phyloP scores from a whole-genome alignment of 1,140 invertebrate genomes.

The Philotrypesis tridentata region DNA sequence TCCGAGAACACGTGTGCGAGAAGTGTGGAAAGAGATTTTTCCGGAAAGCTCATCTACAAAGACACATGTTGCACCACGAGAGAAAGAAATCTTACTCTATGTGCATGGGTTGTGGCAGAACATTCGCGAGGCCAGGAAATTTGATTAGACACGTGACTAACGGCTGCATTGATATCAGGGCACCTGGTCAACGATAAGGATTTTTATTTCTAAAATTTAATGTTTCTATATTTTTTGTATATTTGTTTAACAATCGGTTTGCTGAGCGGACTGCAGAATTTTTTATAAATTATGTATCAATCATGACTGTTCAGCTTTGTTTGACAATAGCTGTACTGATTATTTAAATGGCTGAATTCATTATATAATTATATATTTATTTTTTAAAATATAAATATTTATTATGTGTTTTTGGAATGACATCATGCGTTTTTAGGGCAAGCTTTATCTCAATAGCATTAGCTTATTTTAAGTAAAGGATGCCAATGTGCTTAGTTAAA shows the following conservation, averaged over 20 bases:
- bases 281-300: background rate
- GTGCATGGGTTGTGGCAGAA: background rate
- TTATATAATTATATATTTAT: no score
- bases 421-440: no score
- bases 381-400: no score
- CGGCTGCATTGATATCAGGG: background rate
- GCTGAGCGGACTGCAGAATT: background rate
- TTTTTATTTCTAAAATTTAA: background rate
- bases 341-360: background rate
- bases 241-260: background rate
- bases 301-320: background rate
- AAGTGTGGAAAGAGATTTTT: background rate
- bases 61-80: background rate
- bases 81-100: background rate
- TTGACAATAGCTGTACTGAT: background rate
- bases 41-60: background rate
- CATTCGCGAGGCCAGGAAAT: background rate
- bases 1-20: background rate
- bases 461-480: no score
- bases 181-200: background rate
- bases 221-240: background rate
- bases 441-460: no score
- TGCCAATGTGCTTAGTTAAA: no score
- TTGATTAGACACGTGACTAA: background rate
- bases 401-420: no score